Conservation (phyloP, 53 echinoderm and acorn worm genomes). For the Echinometra lucunter region DNA sequence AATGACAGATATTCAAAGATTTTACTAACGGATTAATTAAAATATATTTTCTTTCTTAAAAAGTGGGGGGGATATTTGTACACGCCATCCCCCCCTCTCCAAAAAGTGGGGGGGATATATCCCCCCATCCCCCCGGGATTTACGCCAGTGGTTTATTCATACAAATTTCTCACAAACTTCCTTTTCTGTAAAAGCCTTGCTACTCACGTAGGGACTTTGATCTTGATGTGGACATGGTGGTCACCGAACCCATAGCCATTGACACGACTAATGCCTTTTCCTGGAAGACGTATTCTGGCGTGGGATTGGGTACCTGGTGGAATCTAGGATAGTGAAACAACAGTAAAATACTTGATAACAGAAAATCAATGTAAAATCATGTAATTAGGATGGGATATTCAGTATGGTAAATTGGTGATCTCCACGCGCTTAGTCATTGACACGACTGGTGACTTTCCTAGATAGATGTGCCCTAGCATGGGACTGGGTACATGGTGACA, state of each 20-base stretch:
- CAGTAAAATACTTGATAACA: too few species aligned
- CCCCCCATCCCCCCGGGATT: too few species aligned
- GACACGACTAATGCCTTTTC: conserved; percentile 90
- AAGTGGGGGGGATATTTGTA: too few species aligned
- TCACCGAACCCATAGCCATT: conserved; percentile 94
- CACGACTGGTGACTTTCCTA: conserved; percentile 86
- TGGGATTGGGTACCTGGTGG: conserved; percentile 96
- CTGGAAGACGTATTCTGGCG: conserved; percentile 92
- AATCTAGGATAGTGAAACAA: conserved; percentile 76
- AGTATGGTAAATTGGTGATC: conserved; percentile 77
- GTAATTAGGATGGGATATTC: too few species aligned
- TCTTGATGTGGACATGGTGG: conserved; percentile 95
- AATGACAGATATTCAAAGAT: too few species aligned
- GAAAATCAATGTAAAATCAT: too few species aligned
- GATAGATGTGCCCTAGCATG: conserved; percentile 92
- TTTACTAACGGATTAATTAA: too few species aligned
- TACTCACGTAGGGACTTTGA: conserved; percentile 95
- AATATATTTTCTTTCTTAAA: too few species aligned
- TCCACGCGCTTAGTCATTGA: conserved; percentile 87
- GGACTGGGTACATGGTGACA: conserved; percentile 92
- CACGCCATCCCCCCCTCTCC: too few species aligned
- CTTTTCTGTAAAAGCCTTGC: not conserved
- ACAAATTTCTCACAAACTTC: not conserved
- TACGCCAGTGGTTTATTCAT: not conserved
- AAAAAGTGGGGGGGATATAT: too few species aligned